These are phyloP conservation scores for Epinotia nisella DNA, from an alignment of 2,888 invertebrate genomes.

Conservation along the genomic window DNA sequence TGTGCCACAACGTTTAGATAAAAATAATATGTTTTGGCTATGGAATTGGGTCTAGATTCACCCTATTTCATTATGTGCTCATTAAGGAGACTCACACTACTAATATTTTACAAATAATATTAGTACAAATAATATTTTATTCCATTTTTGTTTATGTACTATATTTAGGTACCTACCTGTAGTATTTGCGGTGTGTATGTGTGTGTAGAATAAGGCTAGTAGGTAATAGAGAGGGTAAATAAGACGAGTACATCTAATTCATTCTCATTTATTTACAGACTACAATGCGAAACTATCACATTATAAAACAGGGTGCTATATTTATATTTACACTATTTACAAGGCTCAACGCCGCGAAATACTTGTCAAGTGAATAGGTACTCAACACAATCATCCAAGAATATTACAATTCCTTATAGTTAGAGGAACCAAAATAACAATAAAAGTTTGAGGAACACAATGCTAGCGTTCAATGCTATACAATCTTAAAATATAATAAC, in stretches of 20 bases:
- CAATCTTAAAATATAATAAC: constrained; percentile 52
- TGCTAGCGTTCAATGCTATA: constrained; percentile 56
- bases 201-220: too few species aligned
- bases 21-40: too few species aligned
- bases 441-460: constrained; percentile 60
- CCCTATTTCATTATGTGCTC: too few species aligned
- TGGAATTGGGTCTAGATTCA: too few species aligned
- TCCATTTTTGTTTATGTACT: too few species aligned
- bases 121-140: too few species aligned
- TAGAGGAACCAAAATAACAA: constrained; percentile 64
- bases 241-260: constrained; percentile 64
- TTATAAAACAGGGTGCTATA: constrained; percentile 77
- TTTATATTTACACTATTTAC: constrained; percentile 76
- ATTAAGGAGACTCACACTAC: too few species aligned
- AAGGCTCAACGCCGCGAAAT: constrained; percentile 66
- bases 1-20: too few species aligned
- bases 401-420: constrained; percentile 46
- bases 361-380: constrained; percentile 53
- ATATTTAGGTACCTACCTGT: too few species aligned
- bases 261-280: constrained; percentile 83
- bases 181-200: too few species aligned
- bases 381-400: constrained; percentile 35
- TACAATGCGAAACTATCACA: constrained; percentile 80
- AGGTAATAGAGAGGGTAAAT: constrained; percentile 31
- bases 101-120: too few species aligned